phyloP scores from a whole-genome alignment of 2,113 vertebrate species.

The Fulmarus glacialis region DNA sequence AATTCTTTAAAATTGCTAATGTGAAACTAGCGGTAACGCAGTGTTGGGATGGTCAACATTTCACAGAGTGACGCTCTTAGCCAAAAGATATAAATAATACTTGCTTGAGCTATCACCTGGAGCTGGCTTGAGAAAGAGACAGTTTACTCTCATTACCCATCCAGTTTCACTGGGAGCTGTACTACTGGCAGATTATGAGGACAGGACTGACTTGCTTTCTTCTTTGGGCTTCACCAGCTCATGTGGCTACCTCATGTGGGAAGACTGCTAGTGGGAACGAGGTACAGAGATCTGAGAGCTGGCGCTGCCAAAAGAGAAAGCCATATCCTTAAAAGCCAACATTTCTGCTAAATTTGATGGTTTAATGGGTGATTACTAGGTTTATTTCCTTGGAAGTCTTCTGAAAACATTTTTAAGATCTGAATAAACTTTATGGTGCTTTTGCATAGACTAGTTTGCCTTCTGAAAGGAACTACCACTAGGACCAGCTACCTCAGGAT shows the following conservation, averaged over 20 bases:
- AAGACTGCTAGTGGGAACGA: neutral
- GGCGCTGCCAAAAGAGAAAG: neutral
- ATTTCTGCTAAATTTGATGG: neutral
- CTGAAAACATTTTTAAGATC: neutral
- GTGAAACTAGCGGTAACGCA: neutral
- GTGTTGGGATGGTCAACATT: neutral
- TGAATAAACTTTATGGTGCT: neutral
- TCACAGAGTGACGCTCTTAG: neutral
- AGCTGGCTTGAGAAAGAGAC: neutral
- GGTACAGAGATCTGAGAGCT: neutral
- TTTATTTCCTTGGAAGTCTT: conserved; percentile 24
- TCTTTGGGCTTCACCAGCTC: neutral
- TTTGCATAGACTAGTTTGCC: neutral
- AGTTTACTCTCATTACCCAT: neutral
- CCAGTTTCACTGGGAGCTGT: neutral
- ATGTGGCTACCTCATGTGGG: neutral
- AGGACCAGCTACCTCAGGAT: neutral
- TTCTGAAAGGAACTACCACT: neutral
- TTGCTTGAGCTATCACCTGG: neutral
- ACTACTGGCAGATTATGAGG: neutral
- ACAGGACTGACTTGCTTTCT: neutral
- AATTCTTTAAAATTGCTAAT: neutral
- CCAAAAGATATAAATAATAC: neutral
- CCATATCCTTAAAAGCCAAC: neutral
- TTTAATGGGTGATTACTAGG: neutral